phyloP scores from a whole-genome alignment of 35 echinoderm and acorn worm genomes.

The Ophiothrix spiculata region DNA sequence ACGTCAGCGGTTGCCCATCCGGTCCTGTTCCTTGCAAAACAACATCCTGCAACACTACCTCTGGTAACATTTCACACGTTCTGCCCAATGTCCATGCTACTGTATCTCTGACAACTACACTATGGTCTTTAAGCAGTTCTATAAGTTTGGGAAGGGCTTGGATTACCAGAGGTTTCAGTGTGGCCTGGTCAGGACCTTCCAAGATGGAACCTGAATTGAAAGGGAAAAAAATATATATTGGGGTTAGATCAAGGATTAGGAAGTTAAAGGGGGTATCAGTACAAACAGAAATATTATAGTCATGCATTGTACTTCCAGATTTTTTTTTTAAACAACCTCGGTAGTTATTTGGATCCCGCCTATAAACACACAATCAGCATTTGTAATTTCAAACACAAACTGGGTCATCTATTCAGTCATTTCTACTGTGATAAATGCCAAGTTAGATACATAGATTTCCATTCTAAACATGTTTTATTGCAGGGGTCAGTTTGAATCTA shows the following conservation, averaged over 20 bases:
- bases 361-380: too few species aligned
- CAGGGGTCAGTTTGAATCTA: too few species aligned
- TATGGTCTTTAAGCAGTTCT: constrained; percentile 47
- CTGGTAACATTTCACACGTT: constrained; percentile 87
- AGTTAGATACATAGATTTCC: too few species aligned
- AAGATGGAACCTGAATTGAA: constrained; percentile 89
- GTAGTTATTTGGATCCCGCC: too few species aligned
- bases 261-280: too few species aligned
- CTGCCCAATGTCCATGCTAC: constrained; percentile 94
- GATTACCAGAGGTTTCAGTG: constrained; percentile 62
- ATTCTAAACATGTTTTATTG: too few species aligned
- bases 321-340: too few species aligned
- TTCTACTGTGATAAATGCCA: too few species aligned
- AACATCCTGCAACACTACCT: constrained; percentile 62
- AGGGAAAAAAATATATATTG: background rate
- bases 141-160: constrained; percentile 73
- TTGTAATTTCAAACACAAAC: too few species aligned
- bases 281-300: too few species aligned
- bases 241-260: background rate
- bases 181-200: constrained; percentile 73
- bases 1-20: background rate
- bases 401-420: too few species aligned
- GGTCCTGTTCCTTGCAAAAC: background rate
- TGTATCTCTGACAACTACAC: constrained; percentile 80
- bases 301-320: background rate